These are phyloP conservation scores for Microplitis mediator DNA, from an alignment of 1,140 invertebrate genomes.

Conservation along the genomic window DNA sequence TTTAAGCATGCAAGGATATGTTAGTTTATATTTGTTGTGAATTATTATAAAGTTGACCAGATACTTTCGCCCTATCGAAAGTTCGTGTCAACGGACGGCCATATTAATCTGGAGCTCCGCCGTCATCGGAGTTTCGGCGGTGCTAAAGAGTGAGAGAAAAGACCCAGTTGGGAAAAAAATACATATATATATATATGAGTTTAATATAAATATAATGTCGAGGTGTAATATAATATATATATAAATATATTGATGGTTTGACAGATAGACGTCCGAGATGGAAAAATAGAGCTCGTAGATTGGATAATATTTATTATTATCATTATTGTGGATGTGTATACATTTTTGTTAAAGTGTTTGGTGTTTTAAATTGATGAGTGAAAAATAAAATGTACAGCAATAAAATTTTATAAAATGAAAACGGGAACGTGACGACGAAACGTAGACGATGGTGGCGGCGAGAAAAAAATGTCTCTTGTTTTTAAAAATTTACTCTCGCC, in stretches of 20 bases:
- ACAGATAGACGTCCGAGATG: background rate
- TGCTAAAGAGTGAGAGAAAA: slow-evolving; percentile 18
- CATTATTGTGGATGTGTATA: background rate
- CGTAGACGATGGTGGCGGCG: slow-evolving; percentile 8
- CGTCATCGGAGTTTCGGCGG: slow-evolving; percentile 36
- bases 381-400: background rate
- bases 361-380: background rate
- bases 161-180: slow-evolving; percentile 14
- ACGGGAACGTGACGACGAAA: background rate
- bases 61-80: slow-evolving; percentile 34
- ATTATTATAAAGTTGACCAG: slow-evolving; percentile 18
- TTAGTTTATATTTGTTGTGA: background rate
- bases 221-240: background rate
- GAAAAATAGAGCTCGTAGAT: background rate
- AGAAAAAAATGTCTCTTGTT: slow-evolving; percentile 32
- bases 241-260: background rate
- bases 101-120: slow-evolving; percentile 52
- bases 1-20: background rate
- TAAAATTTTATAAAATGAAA: background rate
- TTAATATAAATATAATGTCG: no score
- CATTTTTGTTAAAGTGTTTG: slow-evolving; percentile 5
- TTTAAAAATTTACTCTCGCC: slow-evolving; percentile 34
- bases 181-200: background rate
- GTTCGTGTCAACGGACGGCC: slow-evolving; percentile 52
- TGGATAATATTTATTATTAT: no score